These are phyloP conservation scores for Drosophila grimshawi DNA, from an alignment of 1,140 invertebrate genomes.

Conservation along the genomic window DNA sequence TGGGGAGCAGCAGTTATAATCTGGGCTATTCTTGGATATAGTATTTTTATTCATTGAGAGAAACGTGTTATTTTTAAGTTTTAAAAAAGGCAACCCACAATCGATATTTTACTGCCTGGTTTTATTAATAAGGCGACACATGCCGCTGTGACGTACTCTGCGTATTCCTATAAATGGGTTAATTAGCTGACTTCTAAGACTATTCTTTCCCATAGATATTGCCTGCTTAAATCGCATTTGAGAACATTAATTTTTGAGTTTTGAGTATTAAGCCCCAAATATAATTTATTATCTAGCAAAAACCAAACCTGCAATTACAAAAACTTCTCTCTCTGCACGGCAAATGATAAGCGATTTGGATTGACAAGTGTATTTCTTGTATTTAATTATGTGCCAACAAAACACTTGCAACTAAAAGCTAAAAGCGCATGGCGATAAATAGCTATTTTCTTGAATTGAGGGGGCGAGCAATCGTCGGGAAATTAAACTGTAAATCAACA, in stretches of 20 bases:
- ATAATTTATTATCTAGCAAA: too few species aligned
- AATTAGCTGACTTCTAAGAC: too few species aligned
- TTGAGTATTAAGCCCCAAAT: too few species aligned
- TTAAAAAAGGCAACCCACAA: background rate
- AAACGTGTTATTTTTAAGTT: background rate
- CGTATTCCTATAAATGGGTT: too few species aligned
- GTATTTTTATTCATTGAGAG: background rate
- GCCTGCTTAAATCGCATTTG: too few species aligned
- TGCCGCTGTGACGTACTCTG: too few species aligned
- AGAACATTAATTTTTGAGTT: too few species aligned
- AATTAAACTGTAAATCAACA: constrained; percentile 2
- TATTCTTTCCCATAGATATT: too few species aligned
- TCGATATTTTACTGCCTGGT: too few species aligned
- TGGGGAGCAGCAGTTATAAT: background rate
- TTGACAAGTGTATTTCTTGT: background rate
- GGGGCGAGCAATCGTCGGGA: background rate
- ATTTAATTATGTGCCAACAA: constrained; percentile 1
- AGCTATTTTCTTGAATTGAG: background rate
- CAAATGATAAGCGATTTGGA: background rate
- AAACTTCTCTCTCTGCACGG: background rate
- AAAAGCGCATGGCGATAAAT: constrained; percentile 1
- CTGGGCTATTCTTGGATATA: background rate
- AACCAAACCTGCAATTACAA: too few species aligned
- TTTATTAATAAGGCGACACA: too few species aligned
- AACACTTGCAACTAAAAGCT: background rate